Base-by-base conservation (phyloP, 2,113 vertebrate genomes). In the Sula dactylatra region DNA sequence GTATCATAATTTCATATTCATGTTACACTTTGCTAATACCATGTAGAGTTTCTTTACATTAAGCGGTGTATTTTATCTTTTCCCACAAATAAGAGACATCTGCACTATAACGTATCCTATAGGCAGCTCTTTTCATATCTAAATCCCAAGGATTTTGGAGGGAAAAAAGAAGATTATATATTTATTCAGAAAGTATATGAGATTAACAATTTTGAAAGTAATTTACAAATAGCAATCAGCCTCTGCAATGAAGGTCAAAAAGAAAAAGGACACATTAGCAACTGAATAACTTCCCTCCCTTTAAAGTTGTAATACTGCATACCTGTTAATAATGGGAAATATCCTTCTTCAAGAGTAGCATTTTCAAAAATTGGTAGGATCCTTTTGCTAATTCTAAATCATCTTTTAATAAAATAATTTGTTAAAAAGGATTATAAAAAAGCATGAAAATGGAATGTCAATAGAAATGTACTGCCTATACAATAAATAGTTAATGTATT, bases 401-500 rank as follows among this genome's bases (percentile, higher is more conserved):
- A 96, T 86, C 93, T 97, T 97, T 94, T 94, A 97, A 98, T 96
- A 91, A 97, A 98, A 98, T 97, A 96, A 97, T 97, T 98, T 98
- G 91, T 90, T 96, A 70, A 88, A 92, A 91, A 88, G 87, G 96
- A 96, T 97, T 97, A 97, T 94, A 77, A 95, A 97, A 93, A 95
- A 92, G 89, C 94, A 96, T 97, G 74, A 91, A 96, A 94, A 97
- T 66, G 95, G 95, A 97, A 95, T 71, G 59, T 90, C 90, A 95
- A 95, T 84, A 97, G 96, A 97, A 97, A 95, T 19, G 59, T 90
- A 96, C 94, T 66, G 94, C 86, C 94, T 88, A 96, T 91, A 97
- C 97, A 97, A 97, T 98, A 98, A 98, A 98, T 97, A 97, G 98
- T 98, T 98, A 97, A 98, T 97, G 96, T 98, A 97, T 98, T 98